Base-by-base conservation (phyloP, 2,888 invertebrate species). In the Hydrotaea diabolus region DNA sequence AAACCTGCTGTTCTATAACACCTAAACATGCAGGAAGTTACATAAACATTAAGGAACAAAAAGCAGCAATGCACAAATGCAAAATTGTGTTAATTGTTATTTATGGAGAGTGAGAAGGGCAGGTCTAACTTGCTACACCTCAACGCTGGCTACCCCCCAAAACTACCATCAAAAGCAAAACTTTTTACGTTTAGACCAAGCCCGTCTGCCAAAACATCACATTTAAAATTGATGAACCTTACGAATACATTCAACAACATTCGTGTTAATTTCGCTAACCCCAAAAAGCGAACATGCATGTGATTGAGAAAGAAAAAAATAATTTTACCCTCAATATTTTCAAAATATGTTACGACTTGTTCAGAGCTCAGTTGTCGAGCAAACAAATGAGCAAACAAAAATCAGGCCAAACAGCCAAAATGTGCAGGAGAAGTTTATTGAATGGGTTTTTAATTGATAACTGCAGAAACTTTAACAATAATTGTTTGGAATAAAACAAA, bases 361-460 rank as follows among this genome's bases (percentile, higher is more conserved):
- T 8, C 39, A 3, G 13, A 5, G 49, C 66, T 43, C 36, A 69
- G 43, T 23, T 7, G 46, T 15, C 17, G 19, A n/a, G 8, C 39
- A 46, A 11, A 17, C 69, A 46, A 43, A 9, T 26, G 13, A 39
- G 9, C 39, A 39, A 39, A 39, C 39, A 39, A 36, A 36, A 21
- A 53, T 43, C 66, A n/a, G n/a, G n/a, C n/a, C n/a, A n/a, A 69
- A 46, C 21, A 49, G n/a, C 49, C n/a, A n/a, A 26, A 72, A 80
- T 43, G 17, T 0, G 2, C 9, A 19, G 23, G 0, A 3, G 17
- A 80, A 69, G 19, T 80, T 72, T 64, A 71, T 74, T 74, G 77
- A 77, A 84, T 84, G 64, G 46, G 62, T 84, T 84, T 84, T 84
- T 84, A 80, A 80, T 84, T 84, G 80, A 80, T 78, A 71, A 72